Percentiles rank a stretch among this genome's conserved stretches.
phyloP scores from a whole-genome alignment of 1,140 invertebrate species.

The Melanaphis sacchari region DNA sequence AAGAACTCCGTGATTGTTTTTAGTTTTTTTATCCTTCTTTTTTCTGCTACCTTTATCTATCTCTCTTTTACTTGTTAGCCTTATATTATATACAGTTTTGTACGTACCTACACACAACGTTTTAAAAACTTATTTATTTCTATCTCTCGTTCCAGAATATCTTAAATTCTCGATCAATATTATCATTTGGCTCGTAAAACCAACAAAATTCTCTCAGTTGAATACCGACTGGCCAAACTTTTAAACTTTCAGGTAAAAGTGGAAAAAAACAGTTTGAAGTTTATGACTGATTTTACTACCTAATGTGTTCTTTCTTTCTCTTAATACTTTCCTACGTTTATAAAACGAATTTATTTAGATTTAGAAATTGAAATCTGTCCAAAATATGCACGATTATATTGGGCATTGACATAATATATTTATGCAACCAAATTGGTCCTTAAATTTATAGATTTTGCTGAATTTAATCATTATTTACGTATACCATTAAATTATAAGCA shows the following conservation, averaged over 20 bases:
- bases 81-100: conserved; percentile 30
- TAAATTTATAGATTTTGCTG: neutral
- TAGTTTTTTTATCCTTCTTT: neutral
- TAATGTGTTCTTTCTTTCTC: neutral
- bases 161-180: conserved; percentile 52
- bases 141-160: conserved; percentile 32
- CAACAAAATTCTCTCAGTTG: neutral
- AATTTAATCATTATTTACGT: neutral
- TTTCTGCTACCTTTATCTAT: neutral
- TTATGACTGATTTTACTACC: conserved; percentile 18
- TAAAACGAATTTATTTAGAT: neutral
- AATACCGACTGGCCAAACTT: conserved; percentile 15
- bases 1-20: conserved; percentile 50
- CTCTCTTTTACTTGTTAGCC: neutral
- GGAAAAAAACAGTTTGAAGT: neutral
- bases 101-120: neutral
- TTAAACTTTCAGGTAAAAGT: conserved; percentile 18
- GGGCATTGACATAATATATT: neutral
- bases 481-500: neutral
- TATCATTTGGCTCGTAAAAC: conserved; percentile 29
- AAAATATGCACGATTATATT: neutral
- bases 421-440: neutral
- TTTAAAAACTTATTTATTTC: conserved; percentile 36
- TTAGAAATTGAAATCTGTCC: neutral
- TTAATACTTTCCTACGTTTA: neutral